phyloP scores from a whole-genome alignment of 2,888 invertebrate genomes.

The Drosophila tripunctata region DNA sequence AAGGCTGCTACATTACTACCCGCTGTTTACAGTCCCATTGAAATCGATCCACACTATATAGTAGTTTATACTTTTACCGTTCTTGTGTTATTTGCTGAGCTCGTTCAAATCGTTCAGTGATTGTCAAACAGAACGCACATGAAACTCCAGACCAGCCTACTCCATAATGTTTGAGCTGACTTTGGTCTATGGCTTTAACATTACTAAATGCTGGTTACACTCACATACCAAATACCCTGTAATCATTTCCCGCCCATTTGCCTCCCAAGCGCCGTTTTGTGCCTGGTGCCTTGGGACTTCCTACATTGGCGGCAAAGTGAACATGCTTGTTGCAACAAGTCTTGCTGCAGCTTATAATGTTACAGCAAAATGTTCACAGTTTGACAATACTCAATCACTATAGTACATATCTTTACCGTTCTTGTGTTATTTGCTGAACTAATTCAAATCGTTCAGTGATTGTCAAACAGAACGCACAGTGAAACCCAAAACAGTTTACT shows the following conservation, averaged over 20 bases:
- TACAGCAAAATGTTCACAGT: slow-evolving; percentile 28
- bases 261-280: slow-evolving; percentile 69
- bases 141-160: slow-evolving; percentile 47
- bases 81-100: slow-evolving; percentile 82
- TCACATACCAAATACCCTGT: not conserved
- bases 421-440: slow-evolving; percentile 82
- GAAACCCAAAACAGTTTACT: slow-evolving; percentile 35
- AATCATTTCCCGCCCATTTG: slow-evolving; percentile 71
- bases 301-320: slow-evolving; percentile 77
- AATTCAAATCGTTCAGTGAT: slow-evolving; percentile 54
- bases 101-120: slow-evolving; percentile 61
- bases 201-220: slow-evolving; percentile 16
- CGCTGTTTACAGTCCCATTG: slow-evolving; percentile 24
- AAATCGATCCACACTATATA: not conserved
- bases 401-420: slow-evolving; percentile 61
- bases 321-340: slow-evolving; percentile 13
- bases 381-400: too few species aligned
- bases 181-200: slow-evolving; percentile 3
- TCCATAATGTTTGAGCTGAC: slow-evolving; percentile 48
- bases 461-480: slow-evolving; percentile 83
- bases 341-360: slow-evolving; percentile 23
- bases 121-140: slow-evolving; percentile 83
- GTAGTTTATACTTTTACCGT: slow-evolving; percentile 51
- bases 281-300: slow-evolving; percentile 77
- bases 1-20: slow-evolving; percentile 27